Percentiles rank a stretch among this genome's conserved stretches.
Conservation (phyloP, 2,113 vertebrate species). For the Leptobrachium leishanense region DNA sequence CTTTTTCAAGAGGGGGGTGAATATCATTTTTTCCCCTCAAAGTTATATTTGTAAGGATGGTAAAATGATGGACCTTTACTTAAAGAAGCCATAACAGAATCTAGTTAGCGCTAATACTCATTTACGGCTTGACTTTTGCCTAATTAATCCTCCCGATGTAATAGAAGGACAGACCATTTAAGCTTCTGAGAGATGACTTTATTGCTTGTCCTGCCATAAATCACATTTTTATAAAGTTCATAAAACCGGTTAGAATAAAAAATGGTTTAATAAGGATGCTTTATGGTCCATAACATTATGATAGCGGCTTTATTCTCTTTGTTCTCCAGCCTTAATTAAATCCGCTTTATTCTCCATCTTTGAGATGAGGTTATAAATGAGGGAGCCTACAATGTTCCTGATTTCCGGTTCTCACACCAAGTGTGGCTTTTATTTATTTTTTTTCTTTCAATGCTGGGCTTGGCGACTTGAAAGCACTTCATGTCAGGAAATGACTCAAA, state of each 20-base stretch:
- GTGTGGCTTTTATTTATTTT: slow-evolving; percentile 44
- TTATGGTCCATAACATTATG: slow-evolving; percentile 78
- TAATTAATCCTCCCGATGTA: slow-evolving; percentile 68
- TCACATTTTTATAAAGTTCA: slow-evolving; percentile 76
- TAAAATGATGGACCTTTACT: slow-evolving; percentile 70
- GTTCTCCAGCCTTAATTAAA: slow-evolving; percentile 76
- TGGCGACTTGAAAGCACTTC: slow-evolving; percentile 44
- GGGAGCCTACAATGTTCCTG: background rate
- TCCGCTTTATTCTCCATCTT: slow-evolving; percentile 58
- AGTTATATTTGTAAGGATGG: slow-evolving; percentile 68
- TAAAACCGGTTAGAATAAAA: slow-evolving; percentile 81
- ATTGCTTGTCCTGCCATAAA: slow-evolving; percentile 65
- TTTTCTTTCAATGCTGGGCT: slow-evolving; percentile 58
- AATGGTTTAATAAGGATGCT: slow-evolving; percentile 79
- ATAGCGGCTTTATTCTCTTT: slow-evolving; percentile 73
- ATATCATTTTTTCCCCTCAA: background rate
- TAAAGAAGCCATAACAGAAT: slow-evolving; percentile 70
- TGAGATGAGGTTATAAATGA: slow-evolving; percentile 21
- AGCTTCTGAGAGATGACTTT: slow-evolving; percentile 70
- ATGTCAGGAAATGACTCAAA: slow-evolving; percentile 30
- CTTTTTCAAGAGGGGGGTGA: background rate
- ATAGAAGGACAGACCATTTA: slow-evolving; percentile 68
- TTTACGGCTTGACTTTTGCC: slow-evolving; percentile 74
- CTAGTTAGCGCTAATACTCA: slow-evolving; percentile 76
- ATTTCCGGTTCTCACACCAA: background rate